Evolutionary conservation across 2,888 invertebrate species (phyloP).

Genomic region (Apotomis capreana): DNA sequence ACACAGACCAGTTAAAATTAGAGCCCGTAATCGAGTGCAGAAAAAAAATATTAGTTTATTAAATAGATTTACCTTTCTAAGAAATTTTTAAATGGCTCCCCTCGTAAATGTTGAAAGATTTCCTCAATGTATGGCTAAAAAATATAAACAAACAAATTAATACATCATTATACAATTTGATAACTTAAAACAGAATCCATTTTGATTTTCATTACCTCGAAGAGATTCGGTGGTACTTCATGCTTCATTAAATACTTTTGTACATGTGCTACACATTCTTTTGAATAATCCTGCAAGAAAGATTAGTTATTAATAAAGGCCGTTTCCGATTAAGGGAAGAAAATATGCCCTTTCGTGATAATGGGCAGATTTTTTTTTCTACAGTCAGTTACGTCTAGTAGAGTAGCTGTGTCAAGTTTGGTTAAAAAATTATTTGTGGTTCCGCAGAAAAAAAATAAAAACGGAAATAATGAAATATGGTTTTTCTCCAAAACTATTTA

Average conservation of each 20-base stretch:
- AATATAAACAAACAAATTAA: constrained; percentile 51
- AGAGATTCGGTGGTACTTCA: constrained; percentile 98
- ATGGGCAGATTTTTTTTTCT: too few species aligned
- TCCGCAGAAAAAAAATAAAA: too few species aligned
- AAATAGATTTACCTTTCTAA: constrained; percentile 92
- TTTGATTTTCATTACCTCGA: constrained; percentile 89
- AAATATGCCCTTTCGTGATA: too few species aligned
- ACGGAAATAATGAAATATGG: too few species aligned
- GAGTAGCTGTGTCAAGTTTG: too few species aligned
- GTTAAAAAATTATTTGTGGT: too few species aligned
- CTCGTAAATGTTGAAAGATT: constrained; percentile 98
- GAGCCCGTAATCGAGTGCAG: neutral
- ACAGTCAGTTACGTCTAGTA: too few species aligned
- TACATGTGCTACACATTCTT: constrained; percentile 98
- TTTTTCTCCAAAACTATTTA: too few species aligned
- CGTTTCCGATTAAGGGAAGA: too few species aligned
- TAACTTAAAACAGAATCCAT: neutral
- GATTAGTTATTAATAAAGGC: constrained; percentile 30
- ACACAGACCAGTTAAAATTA: constrained; percentile 5
- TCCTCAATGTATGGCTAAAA: constrained; percentile 99
- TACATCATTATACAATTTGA: neutral
- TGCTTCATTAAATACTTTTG: constrained; percentile 98
- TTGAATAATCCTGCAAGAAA: constrained; percentile 96
- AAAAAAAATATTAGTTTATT: neutral
- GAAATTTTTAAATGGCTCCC: constrained; percentile 98